phyloP scores from a whole-genome alignment of 2,888 invertebrate species.

The Thecophora atra region DNA sequence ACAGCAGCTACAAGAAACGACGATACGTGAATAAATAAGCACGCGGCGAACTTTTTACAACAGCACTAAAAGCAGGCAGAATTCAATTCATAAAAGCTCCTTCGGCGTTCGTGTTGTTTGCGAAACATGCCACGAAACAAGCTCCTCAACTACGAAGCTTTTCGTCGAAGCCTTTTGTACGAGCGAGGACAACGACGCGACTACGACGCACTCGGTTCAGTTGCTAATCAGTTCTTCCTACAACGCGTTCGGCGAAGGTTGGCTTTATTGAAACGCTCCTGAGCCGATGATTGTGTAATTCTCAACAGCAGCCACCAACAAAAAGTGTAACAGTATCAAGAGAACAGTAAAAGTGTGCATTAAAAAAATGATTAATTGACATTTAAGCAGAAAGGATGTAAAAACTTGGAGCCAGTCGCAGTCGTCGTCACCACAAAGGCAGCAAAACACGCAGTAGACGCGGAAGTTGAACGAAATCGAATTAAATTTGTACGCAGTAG shows the following conservation, averaged over 20 bases:
- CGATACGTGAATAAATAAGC: too few species aligned
- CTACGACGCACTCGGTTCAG: conserved; percentile 49
- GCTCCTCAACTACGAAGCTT: conserved; percentile 11
- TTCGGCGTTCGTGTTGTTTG: not conserved
- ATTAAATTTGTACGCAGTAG: conserved; percentile 2
- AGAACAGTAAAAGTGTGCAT: conserved; percentile 12
- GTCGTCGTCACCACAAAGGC: not conserved
- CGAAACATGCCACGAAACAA: conserved; percentile 1
- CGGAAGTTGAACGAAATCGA: conserved; percentile 22
- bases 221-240: conserved; percentile 49
- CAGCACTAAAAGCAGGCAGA: not conserved
- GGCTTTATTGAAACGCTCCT: conserved; percentile 24
- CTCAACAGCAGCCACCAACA: not conserved
- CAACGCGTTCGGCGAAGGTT: conserved; percentile 55
- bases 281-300: not conserved
- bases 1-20: not conserved
- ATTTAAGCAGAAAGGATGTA: conserved; percentile 18
- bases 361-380: conserved; percentile 24
- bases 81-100: conserved; percentile 40
- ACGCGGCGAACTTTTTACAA: too few species aligned
- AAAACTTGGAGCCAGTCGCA: conserved; percentile 16
- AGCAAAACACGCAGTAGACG: conserved; percentile 14
- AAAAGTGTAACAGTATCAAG: not conserved
- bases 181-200: conserved; percentile 13
- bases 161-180: conserved; percentile 2